Evolutionary conservation across 2,888 invertebrate species (phyloP), one percentile per base, ranked within the genome.

Genomic region (Sympetrum striolatum): DNA sequence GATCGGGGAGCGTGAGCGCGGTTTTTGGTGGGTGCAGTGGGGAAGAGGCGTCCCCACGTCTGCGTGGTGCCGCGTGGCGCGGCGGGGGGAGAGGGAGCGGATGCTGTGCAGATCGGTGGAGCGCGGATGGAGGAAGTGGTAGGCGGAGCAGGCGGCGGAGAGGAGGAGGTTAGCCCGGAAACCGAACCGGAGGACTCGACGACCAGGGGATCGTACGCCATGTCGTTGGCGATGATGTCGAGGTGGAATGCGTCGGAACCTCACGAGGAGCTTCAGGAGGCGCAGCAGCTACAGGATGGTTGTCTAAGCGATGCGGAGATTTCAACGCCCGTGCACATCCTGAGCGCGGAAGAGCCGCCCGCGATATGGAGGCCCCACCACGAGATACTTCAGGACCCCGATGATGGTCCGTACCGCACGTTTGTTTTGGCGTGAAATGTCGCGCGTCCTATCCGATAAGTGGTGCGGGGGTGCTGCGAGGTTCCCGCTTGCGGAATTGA

Each of bases 281-380:
- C 37, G 35, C 35, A 35, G 82, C 35, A 15, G 1, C 15, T 15
- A 25, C 14, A 25, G 81, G 25, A 25, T 12, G 18, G 58, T 35
- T n/a, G 18, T 31, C 82, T 18, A 0, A 14, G 15, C 53, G 22
- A 31, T 31, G 31, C 48, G 82, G 82, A 82, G 82, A 82, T 82
- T 82, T 82, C 82, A 82, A 82, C 82, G 82, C 31, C 53, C 35
- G 82, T 48, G 6, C 82, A 58, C 31, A 31, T 35, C 3, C 58
- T 58, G 25, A 58, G 35, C 15, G 82, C 53, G 10, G 81, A 81
- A 48, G 48, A 39, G n/a, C 31, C 82, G 82, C 58, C 82, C 12
- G 31, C 82, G 12, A 31, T 82, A 25, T 82, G 82, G 82, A 82
- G 82, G 31, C 82, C 82, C n/a, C 82, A 82, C 82, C 82, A 82